Conservation (phyloP, 2,797 vertebrate species). For the Varecia variegata region DNA sequence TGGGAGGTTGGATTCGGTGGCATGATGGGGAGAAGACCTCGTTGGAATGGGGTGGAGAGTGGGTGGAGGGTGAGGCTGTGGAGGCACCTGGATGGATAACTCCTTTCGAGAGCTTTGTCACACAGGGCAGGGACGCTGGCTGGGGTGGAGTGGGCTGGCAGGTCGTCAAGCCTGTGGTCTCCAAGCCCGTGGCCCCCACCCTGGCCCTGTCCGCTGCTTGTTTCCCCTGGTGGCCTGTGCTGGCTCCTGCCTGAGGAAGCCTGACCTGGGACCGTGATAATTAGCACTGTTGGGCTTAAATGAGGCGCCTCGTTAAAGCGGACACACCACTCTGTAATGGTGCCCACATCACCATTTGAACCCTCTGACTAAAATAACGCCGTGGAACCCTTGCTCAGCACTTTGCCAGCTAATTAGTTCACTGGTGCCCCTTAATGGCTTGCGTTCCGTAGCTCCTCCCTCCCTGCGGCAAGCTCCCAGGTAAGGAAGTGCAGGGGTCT, state of each 20-base stretch:
- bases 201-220: neutral
- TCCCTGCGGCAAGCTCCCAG: neutral
- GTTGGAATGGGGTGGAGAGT: no score
- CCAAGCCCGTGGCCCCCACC: no score
- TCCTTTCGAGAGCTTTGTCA: neutral
- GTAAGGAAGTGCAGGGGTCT: neutral
- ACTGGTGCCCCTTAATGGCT: neutral
- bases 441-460: neutral
- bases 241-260: neutral
- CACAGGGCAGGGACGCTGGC: neutral
- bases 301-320: neutral
- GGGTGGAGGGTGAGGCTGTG: neutral
- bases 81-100: accelerated
- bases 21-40: neutral
- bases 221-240: neutral
- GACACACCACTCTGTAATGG: neutral
- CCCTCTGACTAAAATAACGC: neutral
- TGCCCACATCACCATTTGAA: neutral
- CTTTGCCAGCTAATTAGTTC: neutral
- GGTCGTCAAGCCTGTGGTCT: accelerated
- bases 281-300: neutral
- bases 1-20: neutral
- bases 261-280: neutral
- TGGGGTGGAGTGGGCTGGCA: accelerated
- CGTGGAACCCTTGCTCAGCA: accelerated